phyloP scores from a whole-genome alignment of 92 coral and sea anemone genomes.

The Phenganax marumi region DNA sequence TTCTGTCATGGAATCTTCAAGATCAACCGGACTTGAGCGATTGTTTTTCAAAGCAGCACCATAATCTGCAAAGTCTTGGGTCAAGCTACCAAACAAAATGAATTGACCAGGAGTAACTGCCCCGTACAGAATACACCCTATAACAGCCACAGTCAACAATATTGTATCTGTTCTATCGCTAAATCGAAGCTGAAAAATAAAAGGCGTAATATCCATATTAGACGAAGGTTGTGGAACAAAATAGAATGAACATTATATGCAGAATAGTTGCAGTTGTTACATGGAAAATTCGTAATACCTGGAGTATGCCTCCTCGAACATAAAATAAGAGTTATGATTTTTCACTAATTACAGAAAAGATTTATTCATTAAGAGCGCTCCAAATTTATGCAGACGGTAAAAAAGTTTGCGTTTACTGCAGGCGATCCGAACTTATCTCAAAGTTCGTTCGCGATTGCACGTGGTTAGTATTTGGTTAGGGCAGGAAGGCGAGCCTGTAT shows the following conservation, averaged over 20 bases:
- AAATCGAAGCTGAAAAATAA: slow-evolving; percentile 29
- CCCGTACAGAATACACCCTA: slow-evolving; percentile 22
- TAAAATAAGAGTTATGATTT: no score
- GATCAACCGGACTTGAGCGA: background rate
- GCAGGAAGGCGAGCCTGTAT: no score
- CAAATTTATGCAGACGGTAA: no score
- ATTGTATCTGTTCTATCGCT: background rate
- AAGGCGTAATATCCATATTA: background rate
- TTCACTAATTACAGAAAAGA: no score
- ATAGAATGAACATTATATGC: no score
- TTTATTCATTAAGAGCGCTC: no score
- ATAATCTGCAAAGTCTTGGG: slow-evolving; percentile 29
- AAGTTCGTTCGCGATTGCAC: no score
- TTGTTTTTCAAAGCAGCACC: background rate
- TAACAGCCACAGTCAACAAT: slow-evolving; percentile 1
- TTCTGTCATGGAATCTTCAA: slow-evolving; percentile 33
- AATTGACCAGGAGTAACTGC: slow-evolving; percentile 23
- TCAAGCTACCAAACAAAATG: slow-evolving; percentile 12
- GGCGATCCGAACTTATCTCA: no score
- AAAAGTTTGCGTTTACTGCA: no score
- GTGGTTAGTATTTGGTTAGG: no score
- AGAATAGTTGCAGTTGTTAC: background rate
- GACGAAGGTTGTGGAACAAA: background rate
- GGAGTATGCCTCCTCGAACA: no score
- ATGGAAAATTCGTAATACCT: no score